Percentiles rank a stretch among this genome's conserved stretches.
Evolutionary conservation across 2,888 invertebrate species (phyloP).

Genomic region (Sepiola atlantica): DNA sequence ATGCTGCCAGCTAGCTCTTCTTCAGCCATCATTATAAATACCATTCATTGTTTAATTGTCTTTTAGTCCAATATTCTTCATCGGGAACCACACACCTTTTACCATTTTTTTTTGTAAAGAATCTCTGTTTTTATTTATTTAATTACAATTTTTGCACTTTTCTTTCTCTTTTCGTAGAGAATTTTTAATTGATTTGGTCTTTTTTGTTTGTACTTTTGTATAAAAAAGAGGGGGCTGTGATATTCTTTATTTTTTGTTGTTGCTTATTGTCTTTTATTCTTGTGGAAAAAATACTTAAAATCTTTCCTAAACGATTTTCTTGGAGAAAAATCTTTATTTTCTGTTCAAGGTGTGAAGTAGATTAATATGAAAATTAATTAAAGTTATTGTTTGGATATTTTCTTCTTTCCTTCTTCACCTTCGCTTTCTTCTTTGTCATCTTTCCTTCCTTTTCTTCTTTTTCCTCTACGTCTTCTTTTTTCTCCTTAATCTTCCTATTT

Average conservation of each 20-base stretch:
- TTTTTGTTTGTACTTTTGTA: background rate
- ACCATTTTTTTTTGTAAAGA: background rate
- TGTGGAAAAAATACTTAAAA: slow-evolving; percentile 13
- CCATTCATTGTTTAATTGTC: slow-evolving; percentile 32
- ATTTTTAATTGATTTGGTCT: background rate
- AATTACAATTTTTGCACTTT: background rate
- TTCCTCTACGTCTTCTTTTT: no score
- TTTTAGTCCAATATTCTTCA: slow-evolving; percentile 21
- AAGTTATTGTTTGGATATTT: background rate
- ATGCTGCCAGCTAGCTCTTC: slow-evolving; percentile 20
- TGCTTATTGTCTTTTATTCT: slow-evolving; percentile 32
- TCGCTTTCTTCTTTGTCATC: background rate
- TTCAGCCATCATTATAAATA: background rate
- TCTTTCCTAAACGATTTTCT: background rate
- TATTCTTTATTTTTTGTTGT: background rate
- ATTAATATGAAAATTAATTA: slow-evolving; percentile 32
- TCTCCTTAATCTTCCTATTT: no score
- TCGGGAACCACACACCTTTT: slow-evolving; percentile 18
- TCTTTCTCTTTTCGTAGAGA: background rate
- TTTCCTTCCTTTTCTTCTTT: background rate
- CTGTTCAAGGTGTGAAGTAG: background rate
- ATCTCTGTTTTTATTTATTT: background rate
- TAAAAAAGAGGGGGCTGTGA: background rate
- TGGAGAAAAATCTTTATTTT: background rate
- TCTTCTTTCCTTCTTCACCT: background rate